A percentile compares a stretch with the other conserved stretches of the same genome.
phyloP scores from a whole-genome alignment of 2,797 vertebrate genomes.

The Morus bassanus region DNA sequence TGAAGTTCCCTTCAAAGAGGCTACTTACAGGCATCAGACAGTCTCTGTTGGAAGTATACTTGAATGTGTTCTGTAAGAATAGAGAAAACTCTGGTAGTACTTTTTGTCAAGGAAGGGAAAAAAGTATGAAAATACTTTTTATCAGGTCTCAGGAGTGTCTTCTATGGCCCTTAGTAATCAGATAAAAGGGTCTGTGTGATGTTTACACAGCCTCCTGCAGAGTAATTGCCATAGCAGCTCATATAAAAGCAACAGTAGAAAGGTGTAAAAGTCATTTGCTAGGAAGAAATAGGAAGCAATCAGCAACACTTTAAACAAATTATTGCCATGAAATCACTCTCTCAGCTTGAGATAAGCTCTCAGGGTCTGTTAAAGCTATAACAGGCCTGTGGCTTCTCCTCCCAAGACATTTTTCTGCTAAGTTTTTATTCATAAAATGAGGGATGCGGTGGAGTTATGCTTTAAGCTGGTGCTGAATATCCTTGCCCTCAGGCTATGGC shows the following conservation, averaged over 20 bases:
- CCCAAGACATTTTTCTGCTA: conserved; percentile 10
- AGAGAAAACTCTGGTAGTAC: background rate
- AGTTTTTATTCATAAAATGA: conserved; percentile 50
- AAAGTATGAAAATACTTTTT: conserved; percentile 23
- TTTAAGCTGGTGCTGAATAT: background rate
- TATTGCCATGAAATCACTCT: conserved; percentile 79
- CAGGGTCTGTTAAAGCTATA: conserved; percentile 72
- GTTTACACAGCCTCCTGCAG: conserved; percentile 55
- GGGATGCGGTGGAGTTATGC: background rate
- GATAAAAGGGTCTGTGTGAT: conserved; percentile 45
- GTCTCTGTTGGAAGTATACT: background rate
- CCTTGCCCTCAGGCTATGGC: background rate
- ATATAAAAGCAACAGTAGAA: conserved; percentile 66
- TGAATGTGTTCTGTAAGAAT: background rate
- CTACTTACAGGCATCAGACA: background rate
- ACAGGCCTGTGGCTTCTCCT: conserved; percentile 21
- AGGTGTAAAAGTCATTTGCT: conserved; percentile 83
- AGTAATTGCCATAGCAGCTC: conserved; percentile 54
- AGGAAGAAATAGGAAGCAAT: conserved; percentile 80
- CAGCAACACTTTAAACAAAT: conserved; percentile 79
- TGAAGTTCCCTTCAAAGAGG: background rate
- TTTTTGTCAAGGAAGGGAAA: background rate
- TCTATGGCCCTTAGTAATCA: conserved; percentile 3
- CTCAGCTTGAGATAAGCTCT: conserved; percentile 72
- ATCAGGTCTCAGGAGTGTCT: conserved; percentile 34